These are phyloP conservation scores for Ooceraea biroi DNA, from an alignment of 1,140 invertebrate species.

Conservation along the genomic window DNA sequence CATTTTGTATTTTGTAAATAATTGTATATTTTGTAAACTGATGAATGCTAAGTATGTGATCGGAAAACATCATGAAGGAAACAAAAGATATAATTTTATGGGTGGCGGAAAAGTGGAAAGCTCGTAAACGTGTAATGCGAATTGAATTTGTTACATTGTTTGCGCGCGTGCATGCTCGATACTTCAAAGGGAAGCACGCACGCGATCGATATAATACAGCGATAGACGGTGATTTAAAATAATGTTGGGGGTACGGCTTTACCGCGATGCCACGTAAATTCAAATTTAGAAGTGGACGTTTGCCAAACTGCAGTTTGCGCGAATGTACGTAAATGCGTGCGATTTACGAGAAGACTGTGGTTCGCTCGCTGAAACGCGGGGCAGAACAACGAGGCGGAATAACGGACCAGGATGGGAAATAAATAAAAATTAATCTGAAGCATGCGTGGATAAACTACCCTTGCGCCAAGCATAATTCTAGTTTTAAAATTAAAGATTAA, in stretches of 20 bases:
- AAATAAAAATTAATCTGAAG: conserved; percentile 55
- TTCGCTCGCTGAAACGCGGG: conserved; percentile 30
- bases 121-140: conserved; percentile 26
- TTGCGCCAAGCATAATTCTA: conserved; percentile 13
- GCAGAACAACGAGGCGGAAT: conserved; percentile 9
- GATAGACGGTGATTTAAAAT: conserved; percentile 64
- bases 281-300: conserved; percentile 63
- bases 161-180: conserved; percentile 4
- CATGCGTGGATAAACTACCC: neutral
- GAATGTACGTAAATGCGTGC: conserved; percentile 56
- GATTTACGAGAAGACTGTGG: conserved; percentile 55
- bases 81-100: conserved; percentile 10
- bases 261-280: conserved; percentile 60
- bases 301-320: conserved; percentile 62
- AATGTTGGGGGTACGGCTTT: conserved; percentile 48
- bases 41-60: too few relatives aligned
- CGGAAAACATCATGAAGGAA: too few relatives aligned
- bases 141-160: conserved; percentile 57
- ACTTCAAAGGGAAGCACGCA: conserved; percentile 21
- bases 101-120: neutral
- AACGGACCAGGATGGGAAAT: conserved; percentile 22
- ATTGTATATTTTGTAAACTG: too few relatives aligned
- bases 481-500: conserved; percentile 13
- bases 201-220: conserved; percentile 46
- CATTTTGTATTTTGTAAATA: too few relatives aligned